Evolutionary conservation across 2,797 vertebrate species (phyloP).

Genomic region (Phylloscopus collybita): DNA sequence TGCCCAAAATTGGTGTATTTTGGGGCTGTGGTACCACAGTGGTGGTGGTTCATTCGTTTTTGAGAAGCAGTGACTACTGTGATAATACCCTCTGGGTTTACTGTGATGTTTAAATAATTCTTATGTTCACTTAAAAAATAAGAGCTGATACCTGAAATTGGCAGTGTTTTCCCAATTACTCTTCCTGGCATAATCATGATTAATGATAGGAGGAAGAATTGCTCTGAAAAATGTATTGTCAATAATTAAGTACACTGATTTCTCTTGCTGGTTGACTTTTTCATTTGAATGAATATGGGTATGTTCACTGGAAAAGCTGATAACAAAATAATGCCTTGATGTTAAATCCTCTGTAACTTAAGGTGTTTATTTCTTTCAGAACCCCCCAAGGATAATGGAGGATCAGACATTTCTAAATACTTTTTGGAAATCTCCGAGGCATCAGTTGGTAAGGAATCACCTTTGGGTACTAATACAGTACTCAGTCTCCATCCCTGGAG

Average conservation of each 20-base stretch:
- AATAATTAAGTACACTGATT: not conserved
- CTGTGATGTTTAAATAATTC: not conserved
- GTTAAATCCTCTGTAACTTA: not conserved
- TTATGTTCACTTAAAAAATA: not conserved
- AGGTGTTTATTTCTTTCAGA: constrained; percentile 68
- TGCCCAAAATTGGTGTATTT: not conserved
- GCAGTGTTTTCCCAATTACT: not conserved
- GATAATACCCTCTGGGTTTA: not conserved
- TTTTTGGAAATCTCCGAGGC: constrained; percentile 76
- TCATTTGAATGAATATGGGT: not conserved
- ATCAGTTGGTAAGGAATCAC: constrained; percentile 69
- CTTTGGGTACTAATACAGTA: not conserved
- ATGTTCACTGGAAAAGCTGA: not conserved
- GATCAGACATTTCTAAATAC: constrained; percentile 78
- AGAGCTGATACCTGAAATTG: not conserved
- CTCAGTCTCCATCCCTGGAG: not conserved
- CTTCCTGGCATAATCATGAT: not conserved
- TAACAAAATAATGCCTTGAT: not conserved
- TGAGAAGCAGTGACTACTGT: not conserved
- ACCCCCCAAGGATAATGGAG: constrained; percentile 81
- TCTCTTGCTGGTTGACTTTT: not conserved
- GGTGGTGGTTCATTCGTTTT: not conserved
- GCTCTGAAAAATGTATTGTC: not conserved
- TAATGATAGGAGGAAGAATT: not conserved
- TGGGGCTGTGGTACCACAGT: too few relatives aligned